A percentile compares a stretch with the other conserved stretches of the same genome.
Evolutionary conservation across 2,113 vertebrate species (phyloP).

Genomic region (Pimephales promelas): DNA sequence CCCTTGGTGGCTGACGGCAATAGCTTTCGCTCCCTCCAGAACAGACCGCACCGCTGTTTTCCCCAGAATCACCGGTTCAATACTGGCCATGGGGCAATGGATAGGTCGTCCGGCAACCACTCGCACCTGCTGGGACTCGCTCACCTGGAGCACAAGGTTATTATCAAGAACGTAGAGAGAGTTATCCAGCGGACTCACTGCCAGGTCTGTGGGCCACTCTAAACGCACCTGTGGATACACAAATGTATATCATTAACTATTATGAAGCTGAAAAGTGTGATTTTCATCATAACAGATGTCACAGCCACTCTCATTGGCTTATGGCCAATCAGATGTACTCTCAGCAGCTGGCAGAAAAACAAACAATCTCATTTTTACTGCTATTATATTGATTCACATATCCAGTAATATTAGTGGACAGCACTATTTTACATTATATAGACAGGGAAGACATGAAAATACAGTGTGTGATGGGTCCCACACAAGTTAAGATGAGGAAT

Average conservation of each 20-base stretch:
- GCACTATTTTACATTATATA: neutral
- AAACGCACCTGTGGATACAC: conserved; percentile 84
- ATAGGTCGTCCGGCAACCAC: conserved; percentile 95
- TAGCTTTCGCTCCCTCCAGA: conserved; percentile 90
- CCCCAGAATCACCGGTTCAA: conserved; percentile 90
- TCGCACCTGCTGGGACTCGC: conserved; percentile 85
- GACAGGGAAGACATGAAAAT: neutral
- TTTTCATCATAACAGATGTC: neutral
- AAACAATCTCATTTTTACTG: neutral
- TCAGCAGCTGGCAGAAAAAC: neutral
- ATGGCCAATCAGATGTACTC: neutral
- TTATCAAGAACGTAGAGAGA: conserved; percentile 97
- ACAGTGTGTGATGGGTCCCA: neutral
- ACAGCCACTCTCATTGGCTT: neutral
- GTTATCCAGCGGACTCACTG: conserved; percentile 94
- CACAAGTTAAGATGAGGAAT: neutral
- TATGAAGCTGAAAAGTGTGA: neutral
- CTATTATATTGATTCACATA: neutral
- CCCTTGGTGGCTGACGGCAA: conserved; percentile 91
- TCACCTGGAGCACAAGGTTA: conserved; percentile 97
- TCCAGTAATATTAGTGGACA: neutral
- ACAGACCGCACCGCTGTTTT: conserved; percentile 89
- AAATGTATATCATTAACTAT: conserved; percentile 17
- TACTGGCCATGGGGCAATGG: conserved; percentile 94
- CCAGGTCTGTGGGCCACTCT: conserved; percentile 96